Percentiles rank a stretch among this genome's conserved stretches.
Evolutionary conservation across 2,888 invertebrate genomes (phyloP).

Genomic region (Platerodrilus igneus): DNA sequence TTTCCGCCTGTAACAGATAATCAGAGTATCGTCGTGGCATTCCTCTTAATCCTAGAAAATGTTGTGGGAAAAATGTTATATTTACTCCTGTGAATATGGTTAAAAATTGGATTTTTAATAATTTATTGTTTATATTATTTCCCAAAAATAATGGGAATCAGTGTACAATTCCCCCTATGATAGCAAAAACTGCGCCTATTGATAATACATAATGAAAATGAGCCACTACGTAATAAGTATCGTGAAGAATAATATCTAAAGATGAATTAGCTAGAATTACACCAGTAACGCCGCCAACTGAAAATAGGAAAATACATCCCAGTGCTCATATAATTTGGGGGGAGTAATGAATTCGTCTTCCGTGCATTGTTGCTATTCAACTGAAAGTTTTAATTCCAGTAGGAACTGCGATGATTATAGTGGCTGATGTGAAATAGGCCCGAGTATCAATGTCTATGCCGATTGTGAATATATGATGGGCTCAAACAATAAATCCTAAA

Average conservation of each 20-base stretch:
- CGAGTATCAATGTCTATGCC: slow-evolving; percentile 80
- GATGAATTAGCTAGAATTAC: slow-evolving; percentile 69
- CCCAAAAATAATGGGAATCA: slow-evolving; percentile 69
- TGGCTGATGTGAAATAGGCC: slow-evolving; percentile 79
- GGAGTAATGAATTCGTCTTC: slow-evolving; percentile 57
- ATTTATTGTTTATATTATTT: slow-evolving; percentile 53
- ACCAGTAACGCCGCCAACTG: slow-evolving; percentile 67
- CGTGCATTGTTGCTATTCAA: slow-evolving; percentile 67
- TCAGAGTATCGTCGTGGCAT: slow-evolving; percentile 75
- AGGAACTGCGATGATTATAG: slow-evolving; percentile 82
- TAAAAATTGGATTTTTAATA: slow-evolving; percentile 66
- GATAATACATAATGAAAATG: slow-evolving; percentile 80
- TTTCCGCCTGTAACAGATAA: too few species aligned
- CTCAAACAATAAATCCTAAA: slow-evolving; percentile 79
- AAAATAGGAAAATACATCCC: slow-evolving; percentile 76
- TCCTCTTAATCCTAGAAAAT: slow-evolving; percentile 65
- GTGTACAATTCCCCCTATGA: slow-evolving; percentile 68
- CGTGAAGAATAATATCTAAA: slow-evolving; percentile 72
- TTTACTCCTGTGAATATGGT: slow-evolving; percentile 73
- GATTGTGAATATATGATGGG: slow-evolving; percentile 81
- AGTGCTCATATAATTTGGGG: slow-evolving; percentile 62
- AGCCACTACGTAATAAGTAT: slow-evolving; percentile 80
- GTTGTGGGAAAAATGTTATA: slow-evolving; percentile 76
- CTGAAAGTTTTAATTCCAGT: slow-evolving; percentile 83
- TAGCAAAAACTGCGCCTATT: slow-evolving; percentile 75